phyloP scores from a whole-genome alignment of 2,113 vertebrate species.

The Aptenodytes patagonicus region DNA sequence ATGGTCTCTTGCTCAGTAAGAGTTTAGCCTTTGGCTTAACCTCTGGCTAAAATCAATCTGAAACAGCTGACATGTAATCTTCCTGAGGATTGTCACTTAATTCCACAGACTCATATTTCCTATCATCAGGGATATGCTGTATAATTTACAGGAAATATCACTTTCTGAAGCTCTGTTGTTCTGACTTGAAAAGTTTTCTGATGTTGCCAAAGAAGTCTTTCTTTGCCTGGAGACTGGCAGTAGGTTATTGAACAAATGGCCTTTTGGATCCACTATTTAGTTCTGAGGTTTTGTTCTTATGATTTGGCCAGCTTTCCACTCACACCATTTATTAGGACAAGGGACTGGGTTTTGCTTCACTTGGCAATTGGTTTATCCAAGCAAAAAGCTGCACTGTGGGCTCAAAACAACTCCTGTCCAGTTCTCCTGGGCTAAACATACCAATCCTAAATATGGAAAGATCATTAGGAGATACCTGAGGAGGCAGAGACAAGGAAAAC shows the following conservation, averaged over 20 bases:
- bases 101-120: neutral
- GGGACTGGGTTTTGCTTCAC: neutral
- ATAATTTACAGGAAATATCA: neutral
- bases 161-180: neutral
- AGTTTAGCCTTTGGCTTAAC: conserved; percentile 7
- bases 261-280: neutral
- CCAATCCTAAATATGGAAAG: neutral
- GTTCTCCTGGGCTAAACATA: neutral
- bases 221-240: neutral
- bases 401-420: neutral
- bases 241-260: neutral
- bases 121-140: neutral
- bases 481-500: neutral
- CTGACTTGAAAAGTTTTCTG: neutral
- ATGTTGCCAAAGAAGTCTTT: neutral
- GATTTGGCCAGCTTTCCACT: neutral
- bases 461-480: neutral
- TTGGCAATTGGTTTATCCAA: neutral
- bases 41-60: neutral
- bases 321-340: neutral
- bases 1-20: neutral
- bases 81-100: neutral
- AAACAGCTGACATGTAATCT: neutral
- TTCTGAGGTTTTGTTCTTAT: neutral
- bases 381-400: neutral